Percentiles rank a stretch among this genome's conserved stretches.
Evolutionary conservation across 2,797 vertebrate species (phyloP).

Genomic region (Carcharodon carcharias): DNA sequence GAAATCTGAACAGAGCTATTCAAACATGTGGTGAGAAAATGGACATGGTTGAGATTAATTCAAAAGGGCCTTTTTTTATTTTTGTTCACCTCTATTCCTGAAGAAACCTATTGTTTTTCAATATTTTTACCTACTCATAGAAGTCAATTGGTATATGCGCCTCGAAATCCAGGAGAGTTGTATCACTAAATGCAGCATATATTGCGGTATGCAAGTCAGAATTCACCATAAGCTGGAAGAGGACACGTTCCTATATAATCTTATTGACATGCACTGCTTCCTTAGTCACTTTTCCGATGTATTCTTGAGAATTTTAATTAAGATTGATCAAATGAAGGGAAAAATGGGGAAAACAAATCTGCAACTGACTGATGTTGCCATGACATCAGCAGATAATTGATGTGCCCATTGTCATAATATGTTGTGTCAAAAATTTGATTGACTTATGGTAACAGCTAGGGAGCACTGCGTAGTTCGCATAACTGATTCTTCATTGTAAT

Average conservation of each 20-base stretch:
- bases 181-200: not conserved
- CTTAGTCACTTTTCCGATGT: no score
- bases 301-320: not conserved
- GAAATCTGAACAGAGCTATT: not conserved
- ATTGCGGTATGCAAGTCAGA: not conserved
- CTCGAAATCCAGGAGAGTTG: not conserved
- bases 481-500: not conserved
- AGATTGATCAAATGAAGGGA: not conserved
- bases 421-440: slow-evolving; percentile 18
- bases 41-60: not conserved
- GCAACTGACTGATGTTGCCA: not conserved
- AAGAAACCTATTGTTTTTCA: not conserved
- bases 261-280: not conserved
- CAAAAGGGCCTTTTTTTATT: not conserved
- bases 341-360: not conserved
- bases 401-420: not conserved
- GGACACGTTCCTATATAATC: not conserved
- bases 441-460: no score
- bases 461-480: no score
- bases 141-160: not conserved
- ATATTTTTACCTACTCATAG: not conserved
- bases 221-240: not conserved
- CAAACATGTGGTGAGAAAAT: not conserved
- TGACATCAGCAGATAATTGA: not conserved
- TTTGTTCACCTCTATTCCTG: not conserved